Conservation (phyloP, 2,888 invertebrate species). For the Drosophila quasianomalipes region DNA sequence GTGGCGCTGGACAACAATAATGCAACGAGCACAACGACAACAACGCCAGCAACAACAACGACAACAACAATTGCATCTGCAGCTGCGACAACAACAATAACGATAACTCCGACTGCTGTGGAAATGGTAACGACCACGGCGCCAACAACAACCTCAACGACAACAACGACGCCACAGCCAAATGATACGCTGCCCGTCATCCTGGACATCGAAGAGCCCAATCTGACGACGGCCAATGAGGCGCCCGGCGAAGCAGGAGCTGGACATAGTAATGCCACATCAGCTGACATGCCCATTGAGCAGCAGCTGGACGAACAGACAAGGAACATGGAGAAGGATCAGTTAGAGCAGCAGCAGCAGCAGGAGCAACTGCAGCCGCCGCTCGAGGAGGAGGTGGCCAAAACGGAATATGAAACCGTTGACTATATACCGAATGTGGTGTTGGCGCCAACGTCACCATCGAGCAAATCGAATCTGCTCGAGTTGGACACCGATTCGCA, state of each 20-base stretch:
- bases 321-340: constrained; percentile 12
- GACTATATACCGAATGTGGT: constrained; percentile 81
- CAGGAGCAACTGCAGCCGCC: constrained; percentile 24
- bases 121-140: constrained; percentile 69
- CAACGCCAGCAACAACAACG: constrained; percentile 53
- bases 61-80: constrained; percentile 2
- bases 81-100: not conserved
- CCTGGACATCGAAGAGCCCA: constrained; percentile 68
- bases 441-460: constrained; percentile 60
- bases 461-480: constrained; percentile 66
- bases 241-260: not conserved
- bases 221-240: constrained; percentile 22
- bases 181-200: constrained; percentile 71
- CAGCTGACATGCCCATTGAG: constrained; percentile 27
- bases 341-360: constrained; percentile 21
- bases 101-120: constrained; percentile 27
- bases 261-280: constrained; percentile 18
- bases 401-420: constrained; percentile 83
- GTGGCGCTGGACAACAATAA: constrained; percentile 41
- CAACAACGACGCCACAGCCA: constrained; percentile 63
- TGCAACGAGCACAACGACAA: constrained; percentile 47
- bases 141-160: constrained; percentile 69
- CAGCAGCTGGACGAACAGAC: constrained; percentile 7
- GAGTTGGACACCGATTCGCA: constrained; percentile 83
- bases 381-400: constrained; percentile 68